Conservation (phyloP, 2,797 vertebrate species). For the Paguma larvata region DNA sequence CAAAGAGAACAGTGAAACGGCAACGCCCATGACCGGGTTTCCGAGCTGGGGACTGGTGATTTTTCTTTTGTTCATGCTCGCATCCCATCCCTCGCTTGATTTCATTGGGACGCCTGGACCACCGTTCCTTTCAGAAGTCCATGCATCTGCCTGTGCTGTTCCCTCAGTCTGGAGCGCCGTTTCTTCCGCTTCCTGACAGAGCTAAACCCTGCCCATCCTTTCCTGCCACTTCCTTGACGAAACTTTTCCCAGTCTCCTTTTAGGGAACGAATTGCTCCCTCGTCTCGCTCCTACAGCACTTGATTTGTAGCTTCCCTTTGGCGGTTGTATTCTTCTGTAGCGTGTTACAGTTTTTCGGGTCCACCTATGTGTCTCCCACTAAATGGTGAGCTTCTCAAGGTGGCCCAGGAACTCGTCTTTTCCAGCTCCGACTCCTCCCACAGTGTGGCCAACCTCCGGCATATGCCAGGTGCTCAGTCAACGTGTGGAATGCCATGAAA, state of each 20-base stretch:
- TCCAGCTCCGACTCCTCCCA: constrained; percentile 37
- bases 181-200: background rate
- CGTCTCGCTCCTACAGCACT: constrained; percentile 18
- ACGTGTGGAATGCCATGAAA: constrained; percentile 41
- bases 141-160: background rate
- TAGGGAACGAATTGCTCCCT: constrained; percentile 25
- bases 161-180: background rate
- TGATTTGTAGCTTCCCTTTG: constrained; percentile 59
- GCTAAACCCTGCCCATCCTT: background rate
- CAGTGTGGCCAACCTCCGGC: background rate
- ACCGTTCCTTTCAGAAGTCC: background rate
- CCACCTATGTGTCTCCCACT: constrained; percentile 62
- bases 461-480: constrained; percentile 31
- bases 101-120: background rate
- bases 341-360: constrained; percentile 56
- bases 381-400: constrained; percentile 53
- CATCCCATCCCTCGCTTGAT: background rate
- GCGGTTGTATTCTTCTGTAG: constrained; percentile 18
- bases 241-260: background rate
- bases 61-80: background rate
- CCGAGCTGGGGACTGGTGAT: background rate
- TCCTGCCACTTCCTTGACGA: background rate
- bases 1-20: constrained; percentile 18
- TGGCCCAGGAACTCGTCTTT: constrained; percentile 51
- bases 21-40: background rate